phyloP scores from a whole-genome alignment of 1,140 invertebrate genomes.

The Manduca sexta region DNA sequence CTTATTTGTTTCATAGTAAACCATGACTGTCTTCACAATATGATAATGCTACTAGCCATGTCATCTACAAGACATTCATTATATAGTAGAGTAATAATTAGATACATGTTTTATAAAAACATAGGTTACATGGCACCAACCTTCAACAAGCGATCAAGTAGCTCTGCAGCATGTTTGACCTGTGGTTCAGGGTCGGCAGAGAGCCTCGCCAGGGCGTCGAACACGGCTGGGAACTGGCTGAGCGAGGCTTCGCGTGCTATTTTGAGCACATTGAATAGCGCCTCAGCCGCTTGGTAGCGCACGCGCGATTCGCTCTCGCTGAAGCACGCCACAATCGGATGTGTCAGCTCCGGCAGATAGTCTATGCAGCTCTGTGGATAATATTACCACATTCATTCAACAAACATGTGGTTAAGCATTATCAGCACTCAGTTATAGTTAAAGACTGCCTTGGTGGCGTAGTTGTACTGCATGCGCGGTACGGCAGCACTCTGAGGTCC shows the following conservation, averaged over 20 bases:
- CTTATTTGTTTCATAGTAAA: too few species aligned
- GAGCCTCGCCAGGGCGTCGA: conserved; percentile 93
- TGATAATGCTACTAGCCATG: too few species aligned
- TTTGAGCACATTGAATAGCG: conserved; percentile 98
- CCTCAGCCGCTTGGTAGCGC: conserved; percentile 97
- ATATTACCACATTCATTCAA: not conserved
- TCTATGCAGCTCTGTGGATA: conserved; percentile 78
- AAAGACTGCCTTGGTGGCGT: too few species aligned
- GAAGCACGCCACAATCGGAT: conserved; percentile 94
- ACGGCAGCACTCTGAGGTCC: too few species aligned
- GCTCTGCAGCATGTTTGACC: conserved; percentile 96
- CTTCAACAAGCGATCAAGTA: conserved; percentile 95
- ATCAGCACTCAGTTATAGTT: too few species aligned
- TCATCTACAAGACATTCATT: too few species aligned
- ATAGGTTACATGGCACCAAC: conserved; percentile 55
- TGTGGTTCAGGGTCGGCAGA: conserved; percentile 95
- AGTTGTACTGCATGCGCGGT: too few species aligned
- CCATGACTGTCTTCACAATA: too few species aligned
- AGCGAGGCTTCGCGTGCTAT: conserved; percentile 91
- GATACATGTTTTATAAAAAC: too few species aligned
- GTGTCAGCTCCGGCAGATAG: conserved; percentile 90
- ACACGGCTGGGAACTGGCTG: conserved; percentile 94
- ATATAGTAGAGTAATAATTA: too few species aligned
- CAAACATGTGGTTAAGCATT: too few species aligned
- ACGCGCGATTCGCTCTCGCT: conserved; percentile 93